phyloP scores from a whole-genome alignment of 2,113 vertebrate genomes.

The Rana temporaria region DNA sequence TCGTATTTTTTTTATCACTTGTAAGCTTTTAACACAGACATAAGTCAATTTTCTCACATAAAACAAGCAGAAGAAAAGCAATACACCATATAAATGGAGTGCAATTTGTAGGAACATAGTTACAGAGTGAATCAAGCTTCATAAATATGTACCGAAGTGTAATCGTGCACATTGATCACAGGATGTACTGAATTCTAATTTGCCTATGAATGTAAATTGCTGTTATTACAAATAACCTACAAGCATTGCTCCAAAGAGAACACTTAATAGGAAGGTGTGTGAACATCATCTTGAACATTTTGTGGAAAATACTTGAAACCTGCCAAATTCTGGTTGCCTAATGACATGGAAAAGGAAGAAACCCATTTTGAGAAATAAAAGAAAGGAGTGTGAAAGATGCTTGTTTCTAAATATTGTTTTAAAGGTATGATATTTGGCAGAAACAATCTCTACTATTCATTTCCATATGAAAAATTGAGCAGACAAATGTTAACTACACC shows the following conservation, averaged over 20 bases:
- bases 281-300: constrained; percentile 57
- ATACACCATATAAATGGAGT: constrained; percentile 55
- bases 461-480: neutral
- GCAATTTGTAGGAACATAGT: constrained; percentile 64
- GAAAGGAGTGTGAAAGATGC: neutral
- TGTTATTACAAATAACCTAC: constrained; percentile 66
- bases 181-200: constrained; percentile 67
- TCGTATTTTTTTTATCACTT: neutral
- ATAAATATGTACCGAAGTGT: constrained; percentile 70
- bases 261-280: constrained; percentile 69
- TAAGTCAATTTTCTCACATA: constrained; percentile 40
- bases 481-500: neutral
- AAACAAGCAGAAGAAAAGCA: constrained; percentile 51
- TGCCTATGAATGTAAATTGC: constrained; percentile 73
- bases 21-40: constrained; percentile 48
- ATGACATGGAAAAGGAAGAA: constrained; percentile 37
- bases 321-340: constrained; percentile 27
- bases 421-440: neutral
- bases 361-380: neutral
- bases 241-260: constrained; percentile 63
- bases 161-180: constrained; percentile 69
- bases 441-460: constrained; percentile 5
- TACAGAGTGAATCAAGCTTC: constrained; percentile 67
- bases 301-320: constrained; percentile 40
- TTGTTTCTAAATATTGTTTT: neutral